Percentiles rank a stretch among this genome's conserved stretches.
Evolutionary conservation across 2,797 vertebrate species (phyloP).

Genomic region (Erethizon dorsatum): DNA sequence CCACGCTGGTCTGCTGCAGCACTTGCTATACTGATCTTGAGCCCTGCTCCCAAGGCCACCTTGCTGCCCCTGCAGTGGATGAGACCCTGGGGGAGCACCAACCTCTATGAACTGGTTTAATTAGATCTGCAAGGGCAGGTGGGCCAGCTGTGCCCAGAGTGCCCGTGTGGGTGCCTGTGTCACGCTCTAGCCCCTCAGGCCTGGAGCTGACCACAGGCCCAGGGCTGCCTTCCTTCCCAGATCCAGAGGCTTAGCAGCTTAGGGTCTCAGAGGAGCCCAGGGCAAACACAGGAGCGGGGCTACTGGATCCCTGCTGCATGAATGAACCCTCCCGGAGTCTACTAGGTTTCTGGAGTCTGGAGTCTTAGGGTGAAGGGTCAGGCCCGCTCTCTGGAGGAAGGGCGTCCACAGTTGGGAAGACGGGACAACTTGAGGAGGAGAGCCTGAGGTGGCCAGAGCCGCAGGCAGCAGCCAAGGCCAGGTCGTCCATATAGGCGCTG

Average conservation of each 20-base stretch:
- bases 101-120: neutral
- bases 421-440: neutral
- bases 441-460: neutral
- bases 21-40: neutral
- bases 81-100: neutral
- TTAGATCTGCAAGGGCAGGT: neutral
- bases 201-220: neutral
- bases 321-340: neutral
- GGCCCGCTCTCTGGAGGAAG: neutral
- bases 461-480: neutral
- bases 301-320: neutral
- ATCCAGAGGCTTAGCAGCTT: neutral
- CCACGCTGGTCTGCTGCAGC: neutral
- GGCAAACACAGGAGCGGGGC: neutral
- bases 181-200: neutral
- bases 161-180: neutral
- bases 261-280: neutral
- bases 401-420: neutral
- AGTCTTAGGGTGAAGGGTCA: neutral
- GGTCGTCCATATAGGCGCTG: neutral
- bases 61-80: neutral
- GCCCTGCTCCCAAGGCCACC: neutral
- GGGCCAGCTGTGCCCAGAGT: too few species aligned
- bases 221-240: neutral
- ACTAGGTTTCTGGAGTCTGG: neutral